Percentiles rank a stretch among this genome's conserved stretches.
phyloP scores from a whole-genome alignment of 2,113 vertebrate species.

The Casuarius casuarius region DNA sequence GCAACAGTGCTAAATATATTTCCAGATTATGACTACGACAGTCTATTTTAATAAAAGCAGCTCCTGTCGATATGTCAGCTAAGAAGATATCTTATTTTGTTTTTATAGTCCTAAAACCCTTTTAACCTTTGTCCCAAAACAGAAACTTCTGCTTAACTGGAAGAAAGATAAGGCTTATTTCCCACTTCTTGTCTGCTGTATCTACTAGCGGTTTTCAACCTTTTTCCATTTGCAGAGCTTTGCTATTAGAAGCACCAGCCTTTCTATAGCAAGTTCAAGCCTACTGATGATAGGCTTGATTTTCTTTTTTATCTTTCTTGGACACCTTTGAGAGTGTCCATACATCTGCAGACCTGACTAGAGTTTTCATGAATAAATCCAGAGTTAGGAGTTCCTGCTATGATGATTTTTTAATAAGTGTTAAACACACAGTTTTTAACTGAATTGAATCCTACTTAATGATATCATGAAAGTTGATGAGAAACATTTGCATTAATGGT shows the following conservation, averaged over 20 bases:
- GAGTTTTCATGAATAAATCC: background rate
- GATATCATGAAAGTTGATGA: background rate
- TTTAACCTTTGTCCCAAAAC: background rate
- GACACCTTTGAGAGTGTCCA: background rate
- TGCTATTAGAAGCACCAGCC: background rate
- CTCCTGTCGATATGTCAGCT: constrained; percentile 70
- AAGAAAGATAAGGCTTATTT: background rate
- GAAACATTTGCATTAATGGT: background rate
- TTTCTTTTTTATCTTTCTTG: background rate
- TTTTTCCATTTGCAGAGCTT: background rate
- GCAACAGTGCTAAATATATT: constrained; percentile 81
- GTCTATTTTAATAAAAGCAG: constrained; percentile 81
- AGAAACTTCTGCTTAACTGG: background rate
- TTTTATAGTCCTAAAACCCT: background rate
- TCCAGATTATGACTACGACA: constrained; percentile 81
- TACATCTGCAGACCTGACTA: background rate
- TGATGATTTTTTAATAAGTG: background rate
- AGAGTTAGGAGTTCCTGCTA: background rate
- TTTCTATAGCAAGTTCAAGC: background rate
- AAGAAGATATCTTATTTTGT: background rate
- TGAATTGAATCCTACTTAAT: background rate
- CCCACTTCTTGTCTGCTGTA: background rate
- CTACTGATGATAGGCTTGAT: background rate
- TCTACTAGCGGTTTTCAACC: background rate
- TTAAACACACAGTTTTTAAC: background rate